These are phyloP conservation scores for Acestrorhynchus altus DNA, from an alignment of 2,797 vertebrate species.

Conservation along the genomic window DNA sequence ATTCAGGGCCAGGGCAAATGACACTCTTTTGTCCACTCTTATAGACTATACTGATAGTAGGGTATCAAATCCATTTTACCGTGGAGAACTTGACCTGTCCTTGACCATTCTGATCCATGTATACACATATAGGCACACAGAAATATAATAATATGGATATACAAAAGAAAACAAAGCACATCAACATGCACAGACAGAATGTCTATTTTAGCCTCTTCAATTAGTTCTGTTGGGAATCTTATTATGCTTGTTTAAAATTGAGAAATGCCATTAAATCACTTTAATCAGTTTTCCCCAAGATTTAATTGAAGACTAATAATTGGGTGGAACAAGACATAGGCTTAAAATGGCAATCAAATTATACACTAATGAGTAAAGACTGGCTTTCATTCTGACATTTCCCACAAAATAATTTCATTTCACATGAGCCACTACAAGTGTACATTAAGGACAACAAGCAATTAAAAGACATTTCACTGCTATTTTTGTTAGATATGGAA, in stretches of 20 bases:
- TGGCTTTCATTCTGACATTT: constrained; percentile 29
- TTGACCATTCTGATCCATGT: constrained; percentile 39
- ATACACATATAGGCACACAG: not conserved
- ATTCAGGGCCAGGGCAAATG: constrained; percentile 74
- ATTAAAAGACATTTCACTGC: not conserved
- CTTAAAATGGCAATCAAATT: constrained; percentile 33
- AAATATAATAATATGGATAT: not conserved
- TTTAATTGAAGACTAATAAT: constrained; percentile 33
- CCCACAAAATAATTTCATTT: constrained; percentile 22
- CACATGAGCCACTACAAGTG: not conserved
- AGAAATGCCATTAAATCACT: constrained; percentile 22
- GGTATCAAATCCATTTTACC: constrained; percentile 17
- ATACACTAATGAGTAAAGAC: constrained; percentile 33
- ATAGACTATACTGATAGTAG: constrained; percentile 55
- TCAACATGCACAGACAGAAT: no score
- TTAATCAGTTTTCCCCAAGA: constrained; percentile 24
- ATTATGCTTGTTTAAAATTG: not conserved
- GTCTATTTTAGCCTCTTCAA: no score
- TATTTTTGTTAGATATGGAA: not conserved
- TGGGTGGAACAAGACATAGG: constrained; percentile 14
- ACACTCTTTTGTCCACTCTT: constrained; percentile 81
- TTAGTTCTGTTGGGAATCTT: no score
- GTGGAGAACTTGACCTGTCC: constrained; percentile 48
- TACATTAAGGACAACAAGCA: not conserved
- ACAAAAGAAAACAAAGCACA: not conserved